Evolutionary conservation across 2,797 vertebrate species (phyloP), one percentile per base, ranked within the genome.

Genomic region (Carduelis carduelis): DNA sequence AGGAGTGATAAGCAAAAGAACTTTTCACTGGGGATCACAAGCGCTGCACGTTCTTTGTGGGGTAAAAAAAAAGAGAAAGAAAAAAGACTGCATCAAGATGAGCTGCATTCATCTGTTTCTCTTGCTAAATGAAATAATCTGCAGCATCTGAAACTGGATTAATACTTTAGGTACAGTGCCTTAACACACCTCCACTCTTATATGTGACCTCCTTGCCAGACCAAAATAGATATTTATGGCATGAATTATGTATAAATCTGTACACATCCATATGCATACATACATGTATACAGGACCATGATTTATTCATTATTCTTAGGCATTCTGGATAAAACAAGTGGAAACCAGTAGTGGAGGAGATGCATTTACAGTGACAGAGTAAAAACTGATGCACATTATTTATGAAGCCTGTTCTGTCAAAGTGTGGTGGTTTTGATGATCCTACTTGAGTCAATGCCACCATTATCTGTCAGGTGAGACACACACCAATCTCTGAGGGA

Each of bases 331-430:
- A 91, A 96, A 96, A 93, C 94, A 93, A 95, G 81, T 86, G 72
- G 64, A 89, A 96, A 79, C 70, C 81, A 80, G 83, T 78, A 80
- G 85, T 61, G 83, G 91, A 95, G 74, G 84, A 95, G 84, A 82
- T 70, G 84, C 91, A 91, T 94, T 93, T 95, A 84, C 85, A 90
- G 60, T 96, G 96, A 87, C 97, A 97, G 94, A 90, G 93, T 27
- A 76, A 94, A 91, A 96, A 94, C 83, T 61, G 92, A 94, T 72
- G 94, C 93, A 95, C 91, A 92, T 96, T 97, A 96, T 97, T 97
- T 97, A 95, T 96, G 96, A 96, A 94, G 89, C 83, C 87, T 92
- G 61, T 81, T 91, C 93, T 96, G 97, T 95, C 95, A 96, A 90
- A 94, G 89, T 34, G 37, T 75, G 92, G 83, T 96, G 92, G 91